Evolutionary conservation across 2,888 invertebrate species (phyloP).

Genomic region (Polymixis flavicincta): DNA sequence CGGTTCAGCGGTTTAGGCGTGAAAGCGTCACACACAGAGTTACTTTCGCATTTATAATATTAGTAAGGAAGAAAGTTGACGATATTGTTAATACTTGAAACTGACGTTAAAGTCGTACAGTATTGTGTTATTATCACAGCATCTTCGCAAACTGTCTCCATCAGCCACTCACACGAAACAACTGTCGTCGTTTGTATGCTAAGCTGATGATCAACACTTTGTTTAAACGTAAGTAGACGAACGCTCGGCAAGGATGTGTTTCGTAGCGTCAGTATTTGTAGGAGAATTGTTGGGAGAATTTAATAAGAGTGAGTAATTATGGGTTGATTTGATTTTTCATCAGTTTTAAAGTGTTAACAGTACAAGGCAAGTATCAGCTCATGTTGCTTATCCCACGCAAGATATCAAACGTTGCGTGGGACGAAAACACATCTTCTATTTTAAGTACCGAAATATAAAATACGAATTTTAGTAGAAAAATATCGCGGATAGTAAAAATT

Average conservation of each 20-base stretch:
- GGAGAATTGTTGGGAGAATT: not conserved
- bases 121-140: not conserved
- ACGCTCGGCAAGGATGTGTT: not conserved
- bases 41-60: too few relatives aligned
- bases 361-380: not conserved
- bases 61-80: not conserved
- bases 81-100: not conserved
- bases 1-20: too few relatives aligned
- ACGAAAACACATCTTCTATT: constrained; percentile 6
- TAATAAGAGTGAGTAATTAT: not conserved
- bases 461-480: constrained; percentile 55
- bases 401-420: not conserved
- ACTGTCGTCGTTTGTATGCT: constrained; percentile 24
- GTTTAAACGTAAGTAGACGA: not conserved
- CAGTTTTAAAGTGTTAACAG: not conserved
- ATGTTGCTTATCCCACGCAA: not conserved
- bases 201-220: constrained; percentile 33
- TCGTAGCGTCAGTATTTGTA: not conserved
- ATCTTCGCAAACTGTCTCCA: constrained; percentile 6
- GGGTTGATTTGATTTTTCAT: too few relatives aligned
- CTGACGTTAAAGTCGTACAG: not conserved
- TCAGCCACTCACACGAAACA: not conserved
- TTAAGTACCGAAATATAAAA: constrained; percentile 52
- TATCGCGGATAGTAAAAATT: constrained; percentile 55
- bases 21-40: too few relatives aligned